Evolutionary conservation across 2,797 vertebrate genomes (phyloP).

Genomic region (Sorex maritimensis): DNA sequence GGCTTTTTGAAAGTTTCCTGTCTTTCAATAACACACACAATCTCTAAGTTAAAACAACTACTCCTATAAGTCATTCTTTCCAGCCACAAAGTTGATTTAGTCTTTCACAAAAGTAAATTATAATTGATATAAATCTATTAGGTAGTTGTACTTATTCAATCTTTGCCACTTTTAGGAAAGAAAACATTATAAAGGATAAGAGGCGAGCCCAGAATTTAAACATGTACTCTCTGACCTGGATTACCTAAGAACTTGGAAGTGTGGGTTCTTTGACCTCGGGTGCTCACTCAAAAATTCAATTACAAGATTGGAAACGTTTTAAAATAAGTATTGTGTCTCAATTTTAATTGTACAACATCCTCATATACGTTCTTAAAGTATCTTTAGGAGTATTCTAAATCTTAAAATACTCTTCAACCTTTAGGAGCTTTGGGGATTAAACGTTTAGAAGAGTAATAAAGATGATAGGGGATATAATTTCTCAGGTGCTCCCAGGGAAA

Average conservation of each 20-base stretch:
- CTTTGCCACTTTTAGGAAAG: conserved; percentile 36
- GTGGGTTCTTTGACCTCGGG: background rate
- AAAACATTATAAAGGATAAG: background rate
- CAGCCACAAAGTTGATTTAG: background rate
- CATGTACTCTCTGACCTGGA: too few species aligned
- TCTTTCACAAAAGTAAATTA: background rate
- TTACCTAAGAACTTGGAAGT: background rate
- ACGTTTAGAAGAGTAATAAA: background rate
- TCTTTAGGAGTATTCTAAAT: too few species aligned
- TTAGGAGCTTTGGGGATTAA: background rate
- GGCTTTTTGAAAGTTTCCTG: conserved; percentile 19
- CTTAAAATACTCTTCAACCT: background rate
- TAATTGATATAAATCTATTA: background rate
- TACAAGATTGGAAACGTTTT: background rate
- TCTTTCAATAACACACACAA: background rate
- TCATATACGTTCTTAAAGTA: background rate
- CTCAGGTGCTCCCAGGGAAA: accelerated
- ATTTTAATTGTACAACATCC: background rate
- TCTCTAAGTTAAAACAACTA: conserved; percentile 4
- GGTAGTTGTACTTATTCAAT: background rate
- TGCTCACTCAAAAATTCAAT: background rate
- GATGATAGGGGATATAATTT: background rate
- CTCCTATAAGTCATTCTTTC: conserved; percentile 5
- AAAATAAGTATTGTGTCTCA: background rate
- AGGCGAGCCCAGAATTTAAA: background rate